phyloP scores from a whole-genome alignment of 2,888 invertebrate genomes.

The Limnephilus rhombicus region DNA sequence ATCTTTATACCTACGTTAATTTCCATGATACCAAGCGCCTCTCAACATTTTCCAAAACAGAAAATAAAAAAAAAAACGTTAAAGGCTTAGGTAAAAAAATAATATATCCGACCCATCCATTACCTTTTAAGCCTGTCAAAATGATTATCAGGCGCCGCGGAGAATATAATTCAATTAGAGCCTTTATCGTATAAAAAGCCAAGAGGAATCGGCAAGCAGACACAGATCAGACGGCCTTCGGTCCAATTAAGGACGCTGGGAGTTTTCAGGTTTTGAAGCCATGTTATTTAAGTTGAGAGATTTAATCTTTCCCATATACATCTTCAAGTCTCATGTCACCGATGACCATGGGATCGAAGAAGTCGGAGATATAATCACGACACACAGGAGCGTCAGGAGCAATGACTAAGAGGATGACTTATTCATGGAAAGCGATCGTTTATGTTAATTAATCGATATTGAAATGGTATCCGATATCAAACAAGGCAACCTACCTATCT shows the following conservation, averaged over 20 bases:
- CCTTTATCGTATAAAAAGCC: conserved; percentile 6
- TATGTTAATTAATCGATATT: background rate
- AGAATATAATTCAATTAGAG: conserved; percentile 15
- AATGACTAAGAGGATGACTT: background rate
- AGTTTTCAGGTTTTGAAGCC: conserved; percentile 45
- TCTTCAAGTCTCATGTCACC: conserved; percentile 24
- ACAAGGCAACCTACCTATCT: background rate
- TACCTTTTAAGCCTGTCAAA: background rate
- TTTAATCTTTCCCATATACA: conserved; percentile 29
- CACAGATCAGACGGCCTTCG: conserved; percentile 28
- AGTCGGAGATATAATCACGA: background rate
- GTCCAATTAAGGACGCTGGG: conserved; percentile 46
- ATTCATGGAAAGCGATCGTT: background rate
- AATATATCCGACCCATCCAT: background rate
- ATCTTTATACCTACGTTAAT: too few relatives aligned
- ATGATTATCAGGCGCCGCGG: background rate
- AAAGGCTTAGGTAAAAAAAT: background rate
- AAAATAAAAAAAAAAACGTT: background rate
- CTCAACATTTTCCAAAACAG: background rate
- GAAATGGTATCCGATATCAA: background rate
- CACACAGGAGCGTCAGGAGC: background rate
- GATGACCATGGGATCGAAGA: conserved; percentile 6
- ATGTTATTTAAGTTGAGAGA: conserved; percentile 46
- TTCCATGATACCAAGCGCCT: background rate
- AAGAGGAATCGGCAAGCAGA: background rate